Percentiles rank a stretch among this genome's conserved stretches.
Evolutionary conservation across 2,888 invertebrate species (phyloP).

Genomic region (Hemicrepidius hirtus): DNA sequence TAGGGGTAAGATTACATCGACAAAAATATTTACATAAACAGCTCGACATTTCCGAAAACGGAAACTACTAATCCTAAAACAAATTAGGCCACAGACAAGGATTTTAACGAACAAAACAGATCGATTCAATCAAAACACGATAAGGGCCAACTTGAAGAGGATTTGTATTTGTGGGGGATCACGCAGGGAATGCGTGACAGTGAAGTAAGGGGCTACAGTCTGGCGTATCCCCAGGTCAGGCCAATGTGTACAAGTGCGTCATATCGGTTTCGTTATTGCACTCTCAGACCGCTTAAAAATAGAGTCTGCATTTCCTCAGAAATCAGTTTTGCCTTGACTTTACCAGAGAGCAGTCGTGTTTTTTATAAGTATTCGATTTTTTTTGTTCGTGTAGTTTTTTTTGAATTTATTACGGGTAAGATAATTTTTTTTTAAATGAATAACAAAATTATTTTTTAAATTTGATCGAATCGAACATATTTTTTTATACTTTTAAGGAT

Average conservation of each 20-base stretch:
- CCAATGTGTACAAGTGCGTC: conserved; percentile 25
- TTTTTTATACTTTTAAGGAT: too few species aligned
- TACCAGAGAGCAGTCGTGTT: background rate
- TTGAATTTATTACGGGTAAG: background rate
- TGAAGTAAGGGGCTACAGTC: conserved; percentile 3
- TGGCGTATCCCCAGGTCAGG: conserved; percentile 8
- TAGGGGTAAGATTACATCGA: too few species aligned
- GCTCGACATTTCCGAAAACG: too few species aligned
- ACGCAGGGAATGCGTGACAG: conserved; percentile 3
- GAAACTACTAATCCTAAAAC: conserved; percentile 3
- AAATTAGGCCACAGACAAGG: background rate
- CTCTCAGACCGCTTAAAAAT: background rate
- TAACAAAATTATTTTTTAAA: too few species aligned
- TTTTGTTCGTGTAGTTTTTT: conserved; percentile 5
- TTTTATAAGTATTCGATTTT: background rate
- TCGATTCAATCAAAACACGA: conserved; percentile 5
- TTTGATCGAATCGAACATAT: too few species aligned
- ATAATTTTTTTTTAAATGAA: too few species aligned
- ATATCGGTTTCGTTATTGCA: conserved; percentile 17
- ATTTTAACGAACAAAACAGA: background rate
- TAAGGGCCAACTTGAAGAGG: too few species aligned
- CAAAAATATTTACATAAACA: too few species aligned
- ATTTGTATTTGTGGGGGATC: background rate
- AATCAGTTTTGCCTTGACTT: conserved; percentile 6
- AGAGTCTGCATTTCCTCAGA: background rate